A percentile compares a stretch with the other conserved stretches of the same genome.
Evolutionary conservation across 2,888 invertebrate species (phyloP).

Genomic region (Heliconius charithonia): DNA sequence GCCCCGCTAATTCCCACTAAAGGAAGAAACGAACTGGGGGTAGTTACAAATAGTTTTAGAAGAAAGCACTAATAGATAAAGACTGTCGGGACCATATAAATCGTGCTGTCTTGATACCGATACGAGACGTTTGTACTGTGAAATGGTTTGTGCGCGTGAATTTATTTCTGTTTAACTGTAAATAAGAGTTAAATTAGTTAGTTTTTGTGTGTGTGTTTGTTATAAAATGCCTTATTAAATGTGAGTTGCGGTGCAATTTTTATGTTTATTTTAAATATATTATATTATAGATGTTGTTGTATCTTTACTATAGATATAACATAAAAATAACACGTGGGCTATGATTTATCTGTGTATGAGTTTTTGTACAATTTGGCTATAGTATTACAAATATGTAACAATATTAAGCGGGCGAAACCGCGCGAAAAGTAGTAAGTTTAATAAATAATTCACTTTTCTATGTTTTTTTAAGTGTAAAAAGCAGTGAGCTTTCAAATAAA

Average conservation of each 20-base stretch:
- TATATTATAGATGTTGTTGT: no score
- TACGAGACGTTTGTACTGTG: constrained; percentile 38
- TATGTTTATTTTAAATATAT: no score
- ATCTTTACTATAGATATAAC: no score
- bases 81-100: constrained; percentile 52
- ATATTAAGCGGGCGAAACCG: no score
- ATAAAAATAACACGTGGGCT: no score
- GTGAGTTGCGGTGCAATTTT: neutral
- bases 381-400: no score
- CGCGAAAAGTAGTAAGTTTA: no score
- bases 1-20: constrained; percentile 59
- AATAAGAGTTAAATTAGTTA: neutral
- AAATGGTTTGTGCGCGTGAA: constrained; percentile 30
- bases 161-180: neutral
- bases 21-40: constrained; percentile 53
- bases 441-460: no score
- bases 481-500: neutral
- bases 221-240: neutral
- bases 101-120: constrained; percentile 43
- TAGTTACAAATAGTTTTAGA: constrained; percentile 67
- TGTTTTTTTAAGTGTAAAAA: neutral
- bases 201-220: no score
- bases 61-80: constrained; percentile 63
- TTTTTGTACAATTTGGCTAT: no score
- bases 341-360: no score